These are phyloP conservation scores for Sebastes kiyomatsui DNA, from an alignment of 2,797 vertebrate species.

Conservation along the genomic window DNA sequence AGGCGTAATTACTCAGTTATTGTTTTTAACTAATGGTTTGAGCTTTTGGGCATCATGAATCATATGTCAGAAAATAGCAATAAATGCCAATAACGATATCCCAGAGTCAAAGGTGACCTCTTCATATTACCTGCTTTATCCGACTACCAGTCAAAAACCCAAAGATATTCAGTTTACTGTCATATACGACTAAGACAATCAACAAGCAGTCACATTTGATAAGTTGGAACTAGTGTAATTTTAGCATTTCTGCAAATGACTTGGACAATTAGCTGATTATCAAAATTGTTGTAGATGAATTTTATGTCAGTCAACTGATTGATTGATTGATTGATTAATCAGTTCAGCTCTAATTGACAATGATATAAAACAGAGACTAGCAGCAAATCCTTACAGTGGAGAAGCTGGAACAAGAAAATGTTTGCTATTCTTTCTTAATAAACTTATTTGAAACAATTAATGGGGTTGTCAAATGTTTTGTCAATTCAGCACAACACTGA, in stretches of 20 bases:
- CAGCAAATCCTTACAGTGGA: background rate
- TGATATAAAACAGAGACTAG: background rate
- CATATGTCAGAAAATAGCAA: background rate
- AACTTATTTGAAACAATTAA: background rate
- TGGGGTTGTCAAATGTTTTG: background rate
- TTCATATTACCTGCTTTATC: background rate
- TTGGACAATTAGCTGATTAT: too few relatives aligned
- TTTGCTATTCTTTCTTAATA: background rate
- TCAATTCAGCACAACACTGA: background rate
- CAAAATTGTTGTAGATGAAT: too few relatives aligned
- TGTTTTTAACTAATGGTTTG: background rate
- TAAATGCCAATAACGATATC: background rate
- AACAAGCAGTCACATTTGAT: background rate
- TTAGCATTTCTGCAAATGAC: background rate
- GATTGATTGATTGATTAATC: too few relatives aligned
- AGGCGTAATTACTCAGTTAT: background rate
- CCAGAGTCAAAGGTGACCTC: background rate
- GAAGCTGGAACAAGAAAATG: background rate
- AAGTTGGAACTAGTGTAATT: background rate
- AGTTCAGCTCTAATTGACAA: background rate
- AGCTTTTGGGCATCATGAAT: too few relatives aligned
- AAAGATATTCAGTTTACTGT: background rate
- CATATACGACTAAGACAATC: background rate
- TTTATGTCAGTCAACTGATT: too few relatives aligned
- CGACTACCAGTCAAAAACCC: background rate